These are phyloP conservation scores for Chionis minor DNA, from an alignment of 2,113 vertebrate species.

Conservation along the genomic window DNA sequence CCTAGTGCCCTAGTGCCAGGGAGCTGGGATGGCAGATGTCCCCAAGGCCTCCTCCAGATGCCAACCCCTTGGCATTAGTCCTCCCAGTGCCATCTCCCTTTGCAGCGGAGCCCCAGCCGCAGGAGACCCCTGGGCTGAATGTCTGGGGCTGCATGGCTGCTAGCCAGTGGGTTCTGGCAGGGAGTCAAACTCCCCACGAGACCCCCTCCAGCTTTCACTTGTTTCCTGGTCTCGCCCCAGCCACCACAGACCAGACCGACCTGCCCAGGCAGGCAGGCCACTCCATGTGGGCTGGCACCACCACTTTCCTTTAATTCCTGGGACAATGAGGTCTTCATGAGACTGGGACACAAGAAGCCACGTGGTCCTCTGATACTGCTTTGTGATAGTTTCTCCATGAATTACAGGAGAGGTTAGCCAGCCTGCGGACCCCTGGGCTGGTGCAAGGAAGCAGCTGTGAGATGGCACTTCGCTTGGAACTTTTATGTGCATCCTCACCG, in stretches of 20 bases:
- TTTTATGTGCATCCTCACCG: background rate
- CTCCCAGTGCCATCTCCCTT: background rate
- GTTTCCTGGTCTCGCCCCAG: background rate
- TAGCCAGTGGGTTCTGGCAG: background rate
- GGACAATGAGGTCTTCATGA: fast-evolving
- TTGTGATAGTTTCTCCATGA: background rate
- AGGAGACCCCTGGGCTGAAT: background rate
- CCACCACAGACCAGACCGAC: fast-evolving
- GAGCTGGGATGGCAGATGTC: background rate
- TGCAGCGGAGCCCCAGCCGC: background rate
- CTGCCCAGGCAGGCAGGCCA: no score
- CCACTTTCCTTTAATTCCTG: background rate
- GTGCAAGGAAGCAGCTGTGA: background rate
- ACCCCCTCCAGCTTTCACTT: background rate
- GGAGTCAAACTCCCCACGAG: background rate
- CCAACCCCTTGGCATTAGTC: fast-evolving
- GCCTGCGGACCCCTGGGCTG: background rate
- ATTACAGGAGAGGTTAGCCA: background rate
- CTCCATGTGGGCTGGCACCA: background rate
- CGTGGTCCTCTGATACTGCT: fast-evolving
- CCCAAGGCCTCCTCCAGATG: background rate
- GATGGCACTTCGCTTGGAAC: background rate
- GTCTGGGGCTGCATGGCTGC: background rate
- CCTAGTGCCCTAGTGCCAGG: background rate
- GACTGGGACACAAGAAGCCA: background rate